Percentiles rank a stretch among this genome's conserved stretches.
These are phyloP conservation scores for Cephalopterus ornatus DNA, from an alignment of 2,113 vertebrate species.

Conservation along the genomic window DNA sequence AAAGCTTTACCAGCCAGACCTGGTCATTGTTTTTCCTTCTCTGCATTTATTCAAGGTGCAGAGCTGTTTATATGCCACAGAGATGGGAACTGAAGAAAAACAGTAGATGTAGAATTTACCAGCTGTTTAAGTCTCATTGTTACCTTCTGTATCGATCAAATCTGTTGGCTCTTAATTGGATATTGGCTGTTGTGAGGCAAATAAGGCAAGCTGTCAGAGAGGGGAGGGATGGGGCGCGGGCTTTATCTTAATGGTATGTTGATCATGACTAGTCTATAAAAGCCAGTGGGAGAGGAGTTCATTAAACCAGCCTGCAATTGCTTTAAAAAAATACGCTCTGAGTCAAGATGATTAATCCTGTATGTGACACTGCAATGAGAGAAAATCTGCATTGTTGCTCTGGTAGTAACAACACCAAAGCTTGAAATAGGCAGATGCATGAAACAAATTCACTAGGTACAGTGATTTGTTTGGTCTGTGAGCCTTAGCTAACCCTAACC, in stretches of 20 bases:
- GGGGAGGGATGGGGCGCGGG: background rate
- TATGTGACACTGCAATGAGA: constrained; percentile 18
- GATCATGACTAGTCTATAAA: constrained; percentile 53
- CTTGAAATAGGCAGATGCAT: constrained; percentile 28
- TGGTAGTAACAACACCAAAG: background rate
- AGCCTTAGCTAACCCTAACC: constrained; percentile 5
- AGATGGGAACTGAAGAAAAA: background rate
- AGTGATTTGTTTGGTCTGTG: background rate
- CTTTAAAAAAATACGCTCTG: constrained; percentile 40
- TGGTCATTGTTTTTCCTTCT: background rate
- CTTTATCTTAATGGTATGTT: constrained; percentile 36
- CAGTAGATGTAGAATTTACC: background rate
- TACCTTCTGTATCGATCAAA: constrained; percentile 51
- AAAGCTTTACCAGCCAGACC: background rate
- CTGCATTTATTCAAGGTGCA: background rate
- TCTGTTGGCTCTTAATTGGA: constrained; percentile 50
- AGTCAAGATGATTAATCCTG: constrained; percentile 57
- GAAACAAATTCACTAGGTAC: constrained; percentile 40
- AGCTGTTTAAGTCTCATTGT: constrained; percentile 41
- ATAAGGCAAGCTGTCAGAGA: constrained; percentile 40
- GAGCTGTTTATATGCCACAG: background rate
- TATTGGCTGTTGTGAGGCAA: constrained; percentile 65
- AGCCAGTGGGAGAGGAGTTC: constrained; percentile 48
- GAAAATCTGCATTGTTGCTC: constrained; percentile 32
- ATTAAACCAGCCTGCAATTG: constrained; percentile 47